Evolutionary conservation across 2,888 invertebrate genomes (phyloP).

Genomic region (Caenorhabditis afra): DNA sequence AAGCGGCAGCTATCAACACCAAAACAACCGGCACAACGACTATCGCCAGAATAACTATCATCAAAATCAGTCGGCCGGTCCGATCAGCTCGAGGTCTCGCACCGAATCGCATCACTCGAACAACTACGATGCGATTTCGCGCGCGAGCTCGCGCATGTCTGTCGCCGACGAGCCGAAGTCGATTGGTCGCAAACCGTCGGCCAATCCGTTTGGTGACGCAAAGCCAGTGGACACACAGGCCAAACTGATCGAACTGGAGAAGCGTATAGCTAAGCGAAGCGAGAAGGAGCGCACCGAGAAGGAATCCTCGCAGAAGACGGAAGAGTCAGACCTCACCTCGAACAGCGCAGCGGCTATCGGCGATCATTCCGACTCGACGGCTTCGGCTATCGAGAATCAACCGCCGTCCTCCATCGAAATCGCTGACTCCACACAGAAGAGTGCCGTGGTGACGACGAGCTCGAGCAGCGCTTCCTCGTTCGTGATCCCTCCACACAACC

Average conservation of each 20-base stretch:
- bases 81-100: constrained; percentile 29
- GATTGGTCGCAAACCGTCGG: constrained; percentile 20
- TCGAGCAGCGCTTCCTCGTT: not conserved
- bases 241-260: constrained; percentile 52
- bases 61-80: constrained; percentile 7
- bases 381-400: not conserved
- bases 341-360: not conserved
- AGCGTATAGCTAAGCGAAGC: constrained; percentile 15
- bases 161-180: constrained; percentile 13
- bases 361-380: not conserved
- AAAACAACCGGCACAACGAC: constrained; percentile 7
- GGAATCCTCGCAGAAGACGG: constrained; percentile 4
- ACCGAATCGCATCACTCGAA: constrained; percentile 52
- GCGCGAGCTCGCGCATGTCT: constrained; percentile 49
- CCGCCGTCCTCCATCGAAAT: too few relatives aligned
- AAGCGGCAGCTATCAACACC: constrained; percentile 52
- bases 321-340: constrained; percentile 3
- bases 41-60: constrained; percentile 5
- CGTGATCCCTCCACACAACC: not conserved
- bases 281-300: constrained; percentile 45
- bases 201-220: constrained; percentile 62
- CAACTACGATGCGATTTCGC: constrained; percentile 21
- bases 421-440: not conserved
- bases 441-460: not conserved
- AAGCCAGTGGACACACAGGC: constrained; percentile 61